These are phyloP conservation scores for Nephila pilipes DNA, from an alignment of 1,140 invertebrate genomes.

Conservation along the genomic window DNA sequence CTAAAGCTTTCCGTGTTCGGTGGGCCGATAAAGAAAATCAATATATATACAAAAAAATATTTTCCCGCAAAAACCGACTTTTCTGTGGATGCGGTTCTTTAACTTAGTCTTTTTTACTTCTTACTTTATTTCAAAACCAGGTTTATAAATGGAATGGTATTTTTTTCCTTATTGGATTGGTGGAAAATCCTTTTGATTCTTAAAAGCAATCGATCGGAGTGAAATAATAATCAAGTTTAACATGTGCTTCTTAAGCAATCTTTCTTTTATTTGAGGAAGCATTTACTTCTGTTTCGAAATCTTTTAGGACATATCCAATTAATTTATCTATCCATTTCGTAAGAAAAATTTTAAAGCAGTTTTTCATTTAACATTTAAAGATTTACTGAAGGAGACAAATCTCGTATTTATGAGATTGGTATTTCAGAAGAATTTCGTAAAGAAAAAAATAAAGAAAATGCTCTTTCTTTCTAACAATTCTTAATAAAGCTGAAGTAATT, in stretches of 20 bases:
- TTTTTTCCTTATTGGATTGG: neutral
- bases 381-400: neutral
- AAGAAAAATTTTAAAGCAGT: neutral
- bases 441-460: no score
- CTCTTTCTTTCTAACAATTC: no score
- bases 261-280: neutral
- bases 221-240: slow-evolving; percentile 39
- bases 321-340: neutral
- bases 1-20: neutral
- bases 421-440: no score
- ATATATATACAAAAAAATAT: slow-evolving; percentile 30
- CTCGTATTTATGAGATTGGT: neutral
- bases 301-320: neutral
- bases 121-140: neutral
- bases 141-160: slow-evolving; percentile 13
- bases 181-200: slow-evolving; percentile 26
- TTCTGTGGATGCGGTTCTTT: slow-evolving; percentile 17
- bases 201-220: slow-evolving; percentile 38
- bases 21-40: slow-evolving; percentile 57
- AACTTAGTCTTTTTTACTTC: neutral
- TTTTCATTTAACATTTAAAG: neutral
- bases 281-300: neutral
- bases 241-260: neutral
- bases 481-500: no score
- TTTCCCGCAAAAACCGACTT: slow-evolving; percentile 41